Percentiles rank a stretch among this genome's conserved stretches.
phyloP scores from a whole-genome alignment of 2,113 vertebrate species.

The Mormyrus lacerda region DNA sequence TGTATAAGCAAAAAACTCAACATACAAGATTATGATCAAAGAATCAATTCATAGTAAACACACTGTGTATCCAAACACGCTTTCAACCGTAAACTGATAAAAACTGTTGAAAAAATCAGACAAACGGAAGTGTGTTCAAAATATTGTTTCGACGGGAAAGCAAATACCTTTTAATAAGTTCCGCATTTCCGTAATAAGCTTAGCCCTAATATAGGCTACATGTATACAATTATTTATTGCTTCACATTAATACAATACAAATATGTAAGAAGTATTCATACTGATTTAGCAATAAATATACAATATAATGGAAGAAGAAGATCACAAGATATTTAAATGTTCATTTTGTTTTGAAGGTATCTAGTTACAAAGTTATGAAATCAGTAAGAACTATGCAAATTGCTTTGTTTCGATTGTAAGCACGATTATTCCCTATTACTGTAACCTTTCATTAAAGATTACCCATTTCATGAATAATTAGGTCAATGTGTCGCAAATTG shows the following conservation, averaged over 20 bases:
- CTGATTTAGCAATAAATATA: neutral
- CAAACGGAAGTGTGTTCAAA: constrained; percentile 12
- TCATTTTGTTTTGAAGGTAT: neutral
- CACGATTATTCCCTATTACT: neutral
- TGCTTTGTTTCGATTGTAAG: neutral
- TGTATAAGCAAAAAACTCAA: neutral
- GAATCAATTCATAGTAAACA: neutral
- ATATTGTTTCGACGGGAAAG: constrained; percentile 10
- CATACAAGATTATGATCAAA: neutral
- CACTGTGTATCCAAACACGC: constrained; percentile 6
- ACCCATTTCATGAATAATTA: neutral
- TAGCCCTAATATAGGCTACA: neutral
- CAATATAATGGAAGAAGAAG: neutral
- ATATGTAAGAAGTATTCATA: neutral
- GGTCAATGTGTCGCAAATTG: neutral
- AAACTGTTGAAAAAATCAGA: constrained; percentile 42
- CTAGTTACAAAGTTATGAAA: neutral
- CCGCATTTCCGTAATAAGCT: neutral
- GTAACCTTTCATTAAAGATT: neutral
- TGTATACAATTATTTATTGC: neutral
- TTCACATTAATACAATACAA: neutral
- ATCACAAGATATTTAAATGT: neutral
- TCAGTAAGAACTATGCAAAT: neutral
- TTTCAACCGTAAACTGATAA: neutral
- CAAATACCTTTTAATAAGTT: neutral